Evolutionary conservation across 2,113 vertebrate genomes (phyloP).

Genomic region (Colinus virginianus): DNA sequence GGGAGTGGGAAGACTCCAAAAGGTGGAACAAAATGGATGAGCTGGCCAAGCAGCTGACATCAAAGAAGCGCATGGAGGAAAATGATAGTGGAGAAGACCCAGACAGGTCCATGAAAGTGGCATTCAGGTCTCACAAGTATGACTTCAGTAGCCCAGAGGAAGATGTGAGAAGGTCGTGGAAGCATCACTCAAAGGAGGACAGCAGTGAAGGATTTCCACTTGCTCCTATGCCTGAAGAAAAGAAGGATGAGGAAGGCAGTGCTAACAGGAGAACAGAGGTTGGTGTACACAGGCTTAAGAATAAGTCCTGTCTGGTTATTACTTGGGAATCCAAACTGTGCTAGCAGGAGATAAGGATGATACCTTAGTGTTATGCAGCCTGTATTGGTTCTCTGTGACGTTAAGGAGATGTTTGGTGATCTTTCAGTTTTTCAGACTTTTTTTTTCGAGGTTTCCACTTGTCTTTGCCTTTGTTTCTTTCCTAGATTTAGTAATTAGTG

Average conservation of each 20-base stretch:
- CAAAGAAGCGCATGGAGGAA: conserved; percentile 72
- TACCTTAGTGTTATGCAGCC: fast-evolving
- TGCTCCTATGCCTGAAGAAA: conserved; percentile 81
- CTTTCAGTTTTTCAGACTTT: not conserved
- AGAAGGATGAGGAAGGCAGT: conserved; percentile 92
- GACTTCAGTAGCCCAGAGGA: conserved; percentile 58
- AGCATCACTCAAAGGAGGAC: conserved; percentile 84
- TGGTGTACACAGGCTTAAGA: conserved; percentile 30
- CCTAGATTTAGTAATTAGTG: not conserved
- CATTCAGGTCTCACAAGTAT: conserved; percentile 64
- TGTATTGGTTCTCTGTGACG: not conserved
- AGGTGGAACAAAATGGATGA: conserved; percentile 83
- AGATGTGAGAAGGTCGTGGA: conserved; percentile 65
- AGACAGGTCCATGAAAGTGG: conserved; percentile 77
- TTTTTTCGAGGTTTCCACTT: not conserved
- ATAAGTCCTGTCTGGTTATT: not conserved
- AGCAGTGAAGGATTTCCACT: conserved; percentile 79
- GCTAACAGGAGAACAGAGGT: conserved; percentile 91
- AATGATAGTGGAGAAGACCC: conserved; percentile 65
- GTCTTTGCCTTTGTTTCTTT: not conserved
- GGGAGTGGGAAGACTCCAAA: conserved; percentile 76
- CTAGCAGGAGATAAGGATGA: not conserved
- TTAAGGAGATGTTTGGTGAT: not conserved
- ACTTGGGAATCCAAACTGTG: not conserved
- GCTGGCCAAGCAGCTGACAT: conserved; percentile 77